phyloP scores from a whole-genome alignment of 2,113 vertebrate species.

The Ornithorhynchus anatinus region DNA sequence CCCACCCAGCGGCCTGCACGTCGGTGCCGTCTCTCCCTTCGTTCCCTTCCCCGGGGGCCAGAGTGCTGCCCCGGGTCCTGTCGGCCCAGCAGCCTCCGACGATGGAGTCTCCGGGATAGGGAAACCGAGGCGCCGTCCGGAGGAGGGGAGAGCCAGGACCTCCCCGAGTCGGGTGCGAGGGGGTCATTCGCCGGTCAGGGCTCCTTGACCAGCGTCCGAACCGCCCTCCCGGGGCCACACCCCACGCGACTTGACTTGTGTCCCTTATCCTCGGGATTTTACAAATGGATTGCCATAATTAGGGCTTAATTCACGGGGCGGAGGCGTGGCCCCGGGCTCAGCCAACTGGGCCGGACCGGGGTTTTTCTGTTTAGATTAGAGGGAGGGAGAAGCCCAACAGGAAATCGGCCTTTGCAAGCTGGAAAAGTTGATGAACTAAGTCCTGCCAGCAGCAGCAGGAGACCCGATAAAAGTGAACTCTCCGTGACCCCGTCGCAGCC shows the following conservation, averaged over 20 bases:
- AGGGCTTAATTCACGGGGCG: constrained; percentile 44
- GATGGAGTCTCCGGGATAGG: too few species aligned
- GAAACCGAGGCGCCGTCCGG: not conserved
- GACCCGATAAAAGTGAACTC: constrained; percentile 59
- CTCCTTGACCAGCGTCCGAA: constrained; percentile 1
- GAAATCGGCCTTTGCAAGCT: constrained; percentile 53
- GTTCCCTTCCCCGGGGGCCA: too few species aligned
- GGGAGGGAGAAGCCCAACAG: constrained; percentile 38
- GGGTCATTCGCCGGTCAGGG: too few species aligned
- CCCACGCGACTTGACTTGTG: constrained; percentile 2
- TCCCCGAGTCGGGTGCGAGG: too few species aligned
- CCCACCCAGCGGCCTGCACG: too few species aligned
- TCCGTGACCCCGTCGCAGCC: constrained; percentile 61
- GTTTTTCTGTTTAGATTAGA: constrained; percentile 23
- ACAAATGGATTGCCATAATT: constrained; percentile 54
- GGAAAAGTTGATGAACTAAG: constrained; percentile 51
- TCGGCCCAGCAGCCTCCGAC: too few species aligned
- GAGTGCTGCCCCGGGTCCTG: too few species aligned
- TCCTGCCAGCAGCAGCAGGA: constrained; percentile 23
- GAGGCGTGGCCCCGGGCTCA: constrained; percentile 17
- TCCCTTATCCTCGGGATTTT: constrained; percentile 28
- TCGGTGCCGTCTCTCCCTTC: too few species aligned
- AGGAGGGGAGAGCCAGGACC: too few species aligned
- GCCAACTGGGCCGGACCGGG: constrained; percentile 13
- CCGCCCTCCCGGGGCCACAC: not conserved